A percentile compares a stretch with the other conserved stretches of the same genome.
Conservation (phyloP, 2,888 invertebrate genomes). For the Agrenia bidenticulata region DNA sequence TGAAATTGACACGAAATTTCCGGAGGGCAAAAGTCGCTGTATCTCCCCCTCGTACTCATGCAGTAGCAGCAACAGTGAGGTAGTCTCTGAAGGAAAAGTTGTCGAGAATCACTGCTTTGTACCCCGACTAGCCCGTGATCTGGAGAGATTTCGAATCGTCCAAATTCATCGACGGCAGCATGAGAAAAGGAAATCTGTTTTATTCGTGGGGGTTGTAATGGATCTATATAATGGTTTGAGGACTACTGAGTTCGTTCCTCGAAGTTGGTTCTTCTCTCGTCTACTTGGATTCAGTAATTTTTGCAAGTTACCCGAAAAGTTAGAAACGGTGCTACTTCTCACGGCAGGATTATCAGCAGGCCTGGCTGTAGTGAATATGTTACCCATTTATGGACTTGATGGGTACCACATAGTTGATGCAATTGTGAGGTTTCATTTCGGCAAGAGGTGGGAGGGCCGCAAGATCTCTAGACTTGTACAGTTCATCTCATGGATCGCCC, state of each 20-base stretch:
- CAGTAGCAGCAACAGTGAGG: background rate
- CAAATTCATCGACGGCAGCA: constrained; percentile 50
- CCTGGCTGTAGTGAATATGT: constrained; percentile 51
- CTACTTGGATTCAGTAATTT: constrained; percentile 47
- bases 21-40: constrained; percentile 17
- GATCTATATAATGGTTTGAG: constrained; percentile 47
- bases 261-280: constrained; percentile 48
- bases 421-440: constrained; percentile 34
- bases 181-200: constrained; percentile 42
- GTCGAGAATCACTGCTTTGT: constrained; percentile 38
- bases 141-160: constrained; percentile 47
- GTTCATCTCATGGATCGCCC: constrained; percentile 48
- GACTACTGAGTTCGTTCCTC: constrained; percentile 47
- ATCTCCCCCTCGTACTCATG: constrained; percentile 36
- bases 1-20: background rate
- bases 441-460: constrained; percentile 46
- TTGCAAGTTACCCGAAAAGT: constrained; percentile 45
- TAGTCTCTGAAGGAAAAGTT: background rate
- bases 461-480: constrained; percentile 48
- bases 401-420: constrained; percentile 52
- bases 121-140: constrained; percentile 42
- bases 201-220: constrained; percentile 52
- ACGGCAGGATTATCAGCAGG: constrained; percentile 52
- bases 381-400: constrained; percentile 52
- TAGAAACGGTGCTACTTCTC: constrained; percentile 51